Evolutionary conservation across 2,797 vertebrate genomes (phyloP).

Genomic region (Myioborus melanocephalus): DNA sequence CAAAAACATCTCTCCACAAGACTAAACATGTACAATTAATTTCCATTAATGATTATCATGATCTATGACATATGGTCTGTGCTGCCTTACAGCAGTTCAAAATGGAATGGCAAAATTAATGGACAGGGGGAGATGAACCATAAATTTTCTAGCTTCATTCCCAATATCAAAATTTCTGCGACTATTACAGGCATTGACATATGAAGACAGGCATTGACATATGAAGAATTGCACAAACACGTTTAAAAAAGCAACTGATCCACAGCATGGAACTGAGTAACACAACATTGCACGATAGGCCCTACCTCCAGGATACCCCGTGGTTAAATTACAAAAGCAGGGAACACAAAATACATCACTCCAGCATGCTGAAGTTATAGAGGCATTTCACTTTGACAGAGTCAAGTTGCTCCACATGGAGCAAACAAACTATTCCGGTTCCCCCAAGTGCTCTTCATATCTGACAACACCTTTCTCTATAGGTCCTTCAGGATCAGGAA

Average conservation of each 20-base stretch:
- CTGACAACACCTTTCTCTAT: neutral
- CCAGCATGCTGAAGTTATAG: neutral
- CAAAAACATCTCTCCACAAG: neutral
- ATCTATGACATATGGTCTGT: neutral
- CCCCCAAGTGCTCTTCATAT: neutral
- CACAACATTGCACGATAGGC: neutral
- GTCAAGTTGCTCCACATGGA: neutral
- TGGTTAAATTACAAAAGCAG: neutral
- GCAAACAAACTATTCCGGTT: constrained; percentile 13
- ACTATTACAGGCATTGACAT: neutral
- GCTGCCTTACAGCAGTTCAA: neutral
- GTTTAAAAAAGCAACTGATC: neutral
- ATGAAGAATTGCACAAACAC: neutral
- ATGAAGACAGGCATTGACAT: neutral
- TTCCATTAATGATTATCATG: neutral
- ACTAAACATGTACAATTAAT: neutral
- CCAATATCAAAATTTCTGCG: neutral
- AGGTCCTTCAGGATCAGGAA: neutral
- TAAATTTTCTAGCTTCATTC: neutral
- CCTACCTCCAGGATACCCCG: neutral
- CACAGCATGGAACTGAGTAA: neutral
- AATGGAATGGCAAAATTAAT: neutral
- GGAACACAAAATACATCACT: neutral
- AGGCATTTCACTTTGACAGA: neutral
- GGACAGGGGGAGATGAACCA: neutral